Evolutionary conservation across 2,113 vertebrate genomes (phyloP).

Genomic region (Opisthocomus hoazin): DNA sequence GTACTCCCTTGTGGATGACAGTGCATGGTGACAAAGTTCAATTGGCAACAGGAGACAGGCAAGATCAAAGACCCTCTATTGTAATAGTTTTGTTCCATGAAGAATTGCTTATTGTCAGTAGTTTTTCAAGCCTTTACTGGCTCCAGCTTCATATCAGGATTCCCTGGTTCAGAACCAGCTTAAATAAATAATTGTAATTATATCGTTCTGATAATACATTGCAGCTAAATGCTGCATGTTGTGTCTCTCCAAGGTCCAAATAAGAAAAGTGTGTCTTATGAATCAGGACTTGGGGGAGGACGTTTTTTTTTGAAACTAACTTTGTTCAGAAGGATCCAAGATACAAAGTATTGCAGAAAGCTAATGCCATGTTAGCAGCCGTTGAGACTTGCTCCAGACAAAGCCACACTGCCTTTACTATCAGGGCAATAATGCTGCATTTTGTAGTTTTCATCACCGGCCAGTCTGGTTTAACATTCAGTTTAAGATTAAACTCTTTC

Average conservation of each 20-base stretch:
- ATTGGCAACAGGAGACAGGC: conserved; percentile 88
- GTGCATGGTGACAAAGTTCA: conserved; percentile 95
- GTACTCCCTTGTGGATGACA: conserved; percentile 89
- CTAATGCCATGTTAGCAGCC: background rate
- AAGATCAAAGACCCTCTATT: conserved; percentile 94
- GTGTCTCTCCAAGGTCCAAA: background rate
- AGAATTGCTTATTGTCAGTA: conserved; percentile 95
- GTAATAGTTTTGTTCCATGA: conserved; percentile 95
- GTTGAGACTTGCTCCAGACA: background rate
- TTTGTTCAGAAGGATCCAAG: background rate
- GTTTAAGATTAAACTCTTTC: background rate
- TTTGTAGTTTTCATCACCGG: background rate
- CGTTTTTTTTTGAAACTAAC: background rate
- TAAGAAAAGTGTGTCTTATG: background rate
- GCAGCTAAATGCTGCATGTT: background rate
- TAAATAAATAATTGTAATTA: conserved; percentile 66
- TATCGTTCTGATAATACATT: conserved; percentile 30
- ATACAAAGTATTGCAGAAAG: background rate
- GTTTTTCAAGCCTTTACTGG: conserved; percentile 84
- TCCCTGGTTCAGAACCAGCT: conserved; percentile 60
- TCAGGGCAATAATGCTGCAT: background rate
- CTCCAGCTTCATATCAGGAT: conserved; percentile 84
- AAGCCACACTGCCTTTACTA: background rate
- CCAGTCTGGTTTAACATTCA: background rate
- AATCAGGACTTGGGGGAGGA: background rate